phyloP scores from a whole-genome alignment of 2,888 invertebrate genomes.

The Cataglyphis albicans region DNA sequence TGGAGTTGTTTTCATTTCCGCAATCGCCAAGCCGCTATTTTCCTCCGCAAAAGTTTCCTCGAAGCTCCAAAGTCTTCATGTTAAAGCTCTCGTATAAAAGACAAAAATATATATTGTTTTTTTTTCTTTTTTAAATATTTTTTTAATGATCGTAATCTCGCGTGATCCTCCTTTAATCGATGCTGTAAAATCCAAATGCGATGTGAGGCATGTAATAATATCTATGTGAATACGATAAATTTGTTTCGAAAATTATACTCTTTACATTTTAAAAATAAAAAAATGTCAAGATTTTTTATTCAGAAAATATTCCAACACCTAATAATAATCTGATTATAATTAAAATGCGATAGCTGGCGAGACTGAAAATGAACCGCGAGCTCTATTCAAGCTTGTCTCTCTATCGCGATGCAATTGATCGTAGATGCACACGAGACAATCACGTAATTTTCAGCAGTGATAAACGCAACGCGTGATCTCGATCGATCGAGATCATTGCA shows the following conservation, averaged over 20 bases:
- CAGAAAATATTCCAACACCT: background rate
- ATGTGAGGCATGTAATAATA: background rate
- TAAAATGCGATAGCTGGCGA: background rate
- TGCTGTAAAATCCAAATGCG: background rate
- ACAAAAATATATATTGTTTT: background rate
- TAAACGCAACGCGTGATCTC: background rate
- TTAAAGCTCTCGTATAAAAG: background rate
- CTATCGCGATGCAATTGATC: background rate
- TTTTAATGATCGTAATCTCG: conserved; percentile 5
- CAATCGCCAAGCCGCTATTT: background rate
- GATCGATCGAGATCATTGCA: background rate
- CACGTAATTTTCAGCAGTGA: background rate
- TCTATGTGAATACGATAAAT: background rate
- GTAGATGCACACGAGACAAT: background rate
- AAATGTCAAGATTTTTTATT: background rate
- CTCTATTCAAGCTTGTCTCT: background rate
- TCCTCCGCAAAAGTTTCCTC: background rate
- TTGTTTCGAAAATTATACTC: background rate
- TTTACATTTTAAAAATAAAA: background rate
- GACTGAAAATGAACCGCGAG: background rate
- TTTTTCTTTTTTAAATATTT: background rate
- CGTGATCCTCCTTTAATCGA: background rate
- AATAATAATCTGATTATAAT: background rate
- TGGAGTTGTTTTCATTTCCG: conserved; percentile 31
- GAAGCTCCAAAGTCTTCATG: background rate